Percentiles rank a stretch among this genome's conserved stretches.
phyloP scores from a whole-genome alignment of 1,140 invertebrate species.

The Homalodisca vitripennis region DNA sequence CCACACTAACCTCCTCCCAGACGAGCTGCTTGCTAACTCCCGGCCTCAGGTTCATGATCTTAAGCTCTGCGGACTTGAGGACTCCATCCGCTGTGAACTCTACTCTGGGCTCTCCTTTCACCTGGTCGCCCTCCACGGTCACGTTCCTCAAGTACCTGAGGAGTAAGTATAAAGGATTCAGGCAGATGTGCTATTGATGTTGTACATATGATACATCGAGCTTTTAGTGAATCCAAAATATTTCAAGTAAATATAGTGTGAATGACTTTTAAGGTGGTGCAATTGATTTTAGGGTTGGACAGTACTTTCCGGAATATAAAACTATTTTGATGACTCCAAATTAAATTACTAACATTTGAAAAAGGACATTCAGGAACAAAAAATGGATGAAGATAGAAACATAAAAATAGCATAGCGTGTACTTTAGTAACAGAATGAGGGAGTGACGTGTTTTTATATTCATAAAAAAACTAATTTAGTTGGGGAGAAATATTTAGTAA shows the following conservation, averaged over 20 bases:
- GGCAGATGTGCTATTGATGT: too few relatives aligned
- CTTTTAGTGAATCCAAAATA: background rate
- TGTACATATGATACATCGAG: too few relatives aligned
- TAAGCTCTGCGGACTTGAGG: constrained; percentile 79
- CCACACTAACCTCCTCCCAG: constrained; percentile 92
- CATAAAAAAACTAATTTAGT: too few relatives aligned
- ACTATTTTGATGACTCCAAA: too few relatives aligned
- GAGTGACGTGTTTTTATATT: too few relatives aligned
- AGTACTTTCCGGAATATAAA: too few relatives aligned
- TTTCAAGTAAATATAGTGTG: background rate
- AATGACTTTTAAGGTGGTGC: background rate
- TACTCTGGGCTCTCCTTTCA: constrained; percentile 75
- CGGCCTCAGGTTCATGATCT: constrained; percentile 88
- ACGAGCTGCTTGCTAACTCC: constrained; percentile 73
- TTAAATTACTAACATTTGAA: too few relatives aligned
- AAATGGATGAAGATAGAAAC: too few relatives aligned
- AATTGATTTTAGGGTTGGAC: background rate
- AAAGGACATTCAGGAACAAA: too few relatives aligned
- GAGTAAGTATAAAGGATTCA: constrained; percentile 33
- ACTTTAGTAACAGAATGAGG: too few relatives aligned
- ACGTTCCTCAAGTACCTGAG: constrained; percentile 80
- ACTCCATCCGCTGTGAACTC: constrained; percentile 90
- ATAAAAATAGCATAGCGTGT: too few relatives aligned
- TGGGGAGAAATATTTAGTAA: too few relatives aligned
- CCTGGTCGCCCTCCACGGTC: constrained; percentile 72